phyloP scores from a whole-genome alignment of 2,888 invertebrate genomes.

The Nipponacmea schrenckii region DNA sequence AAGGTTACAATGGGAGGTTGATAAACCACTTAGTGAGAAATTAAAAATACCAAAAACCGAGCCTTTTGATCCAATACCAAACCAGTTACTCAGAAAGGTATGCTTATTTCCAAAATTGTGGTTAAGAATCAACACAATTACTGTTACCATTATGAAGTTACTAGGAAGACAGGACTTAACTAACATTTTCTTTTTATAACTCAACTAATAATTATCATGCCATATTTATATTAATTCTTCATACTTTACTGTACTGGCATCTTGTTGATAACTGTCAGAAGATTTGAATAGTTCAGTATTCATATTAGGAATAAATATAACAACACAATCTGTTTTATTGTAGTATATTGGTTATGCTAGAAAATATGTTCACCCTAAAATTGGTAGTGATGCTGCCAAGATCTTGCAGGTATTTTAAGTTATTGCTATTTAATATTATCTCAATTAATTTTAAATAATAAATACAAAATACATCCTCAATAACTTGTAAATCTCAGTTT shows the following conservation, averaged over 20 bases:
- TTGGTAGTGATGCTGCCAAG: conserved; percentile 79
- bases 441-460: too few relatives aligned
- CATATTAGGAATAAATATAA: too few relatives aligned
- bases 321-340: conserved; percentile 18
- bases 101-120: neutral
- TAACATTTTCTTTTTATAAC: too few relatives aligned
- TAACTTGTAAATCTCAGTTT: neutral
- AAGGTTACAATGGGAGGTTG: conserved; percentile 51
- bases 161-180: too few relatives aligned
- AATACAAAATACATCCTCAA: too few relatives aligned
- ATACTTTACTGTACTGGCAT: too few relatives aligned
- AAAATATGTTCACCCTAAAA: conserved; percentile 84
- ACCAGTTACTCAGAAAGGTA: conserved; percentile 80
- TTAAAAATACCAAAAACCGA: conserved; percentile 75
- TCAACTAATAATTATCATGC: too few relatives aligned
- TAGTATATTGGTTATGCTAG: conserved; percentile 89
- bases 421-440: neutral
- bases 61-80: conserved; percentile 79
- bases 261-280: too few relatives aligned
- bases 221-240: too few relatives aligned
- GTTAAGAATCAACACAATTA: too few relatives aligned
- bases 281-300: too few relatives aligned
- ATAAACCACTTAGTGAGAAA: conserved; percentile 71
- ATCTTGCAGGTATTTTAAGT: conserved; percentile 67
- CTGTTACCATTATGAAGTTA: too few relatives aligned